Conservation (phyloP, 1,140 invertebrate species). For the Phymastichus coffea region DNA sequence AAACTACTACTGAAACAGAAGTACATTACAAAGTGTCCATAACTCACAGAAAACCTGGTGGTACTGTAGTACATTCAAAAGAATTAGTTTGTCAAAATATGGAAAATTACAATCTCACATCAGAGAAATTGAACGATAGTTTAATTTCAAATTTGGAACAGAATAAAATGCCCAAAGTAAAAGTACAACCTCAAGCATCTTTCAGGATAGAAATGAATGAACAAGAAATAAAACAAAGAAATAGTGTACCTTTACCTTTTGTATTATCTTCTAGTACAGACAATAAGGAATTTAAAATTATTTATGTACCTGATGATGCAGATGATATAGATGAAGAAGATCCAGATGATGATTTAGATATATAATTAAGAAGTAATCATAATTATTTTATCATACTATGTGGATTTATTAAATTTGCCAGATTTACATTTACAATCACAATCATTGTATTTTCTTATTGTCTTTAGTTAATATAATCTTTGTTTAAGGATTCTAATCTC, state of each 20-base stretch:
- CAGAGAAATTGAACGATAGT: constrained; percentile 25
- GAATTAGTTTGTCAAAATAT: constrained; percentile 42
- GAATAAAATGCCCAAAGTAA: constrained; percentile 14
- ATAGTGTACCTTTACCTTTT: constrained; percentile 46
- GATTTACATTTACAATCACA: neutral
- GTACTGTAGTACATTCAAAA: constrained; percentile 36
- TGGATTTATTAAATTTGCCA: constrained; percentile 30
- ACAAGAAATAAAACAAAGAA: constrained; percentile 47
- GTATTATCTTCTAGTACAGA: constrained; percentile 30
- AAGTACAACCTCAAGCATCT: constrained; percentile 37
- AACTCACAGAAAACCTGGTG: constrained; percentile 39
- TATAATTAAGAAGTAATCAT: constrained; percentile 41
- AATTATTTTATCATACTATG: constrained; percentile 18
- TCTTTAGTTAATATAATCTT: constrained; percentile 22
- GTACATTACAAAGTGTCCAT: constrained; percentile 39
- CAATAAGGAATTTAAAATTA: constrained; percentile 48
- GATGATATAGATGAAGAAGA: constrained; percentile 63
- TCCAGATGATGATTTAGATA: constrained; percentile 57
- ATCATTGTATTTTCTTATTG: constrained; percentile 8
- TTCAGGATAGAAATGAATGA: constrained; percentile 50
- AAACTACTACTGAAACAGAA: constrained; percentile 26
- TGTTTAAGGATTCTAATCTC: too few relatives aligned
- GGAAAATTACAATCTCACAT: constrained; percentile 35
- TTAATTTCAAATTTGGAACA: constrained; percentile 24
- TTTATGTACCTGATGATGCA: constrained; percentile 56